Evolutionary conservation across 2,888 invertebrate genomes (phyloP), one percentile per base, ranked within the genome.

Genomic region (Kryphioiulus occultus): DNA sequence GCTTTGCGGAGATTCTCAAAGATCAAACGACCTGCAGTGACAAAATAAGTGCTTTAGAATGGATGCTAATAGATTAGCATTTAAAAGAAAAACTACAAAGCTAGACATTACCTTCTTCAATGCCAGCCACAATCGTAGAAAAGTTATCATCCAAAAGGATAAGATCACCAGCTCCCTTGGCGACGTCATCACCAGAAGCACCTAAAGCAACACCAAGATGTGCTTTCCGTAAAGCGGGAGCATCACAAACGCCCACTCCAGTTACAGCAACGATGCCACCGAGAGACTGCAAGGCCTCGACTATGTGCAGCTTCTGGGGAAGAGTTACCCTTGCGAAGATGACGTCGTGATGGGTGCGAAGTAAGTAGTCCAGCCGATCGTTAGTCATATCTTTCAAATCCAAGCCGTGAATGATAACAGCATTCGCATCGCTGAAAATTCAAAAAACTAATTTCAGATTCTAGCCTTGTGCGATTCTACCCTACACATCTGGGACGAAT

Each of bases 231-330:
- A 93, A 91, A 87, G 93, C 93, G 59, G 93, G 93, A 39, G 93
- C 92, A 90, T 93, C 93, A 90, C 93, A 93, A 90, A 93, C 93
- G 90, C 93, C 93, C 90, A 93, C 93, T 88, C 93, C 93, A 88
- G 93, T 93, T 47, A 93, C 93, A 86, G 93, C 93, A 44, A 93
- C 93, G 90, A 93, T 93, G 89, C 92, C 91, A 47, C 93, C 93
- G 88, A 92, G 92, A 89, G 93, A 91, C 90, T 93, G 93, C 90
- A 92, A 90, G 0, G 92, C 92, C 91, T 92, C 90, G n/a, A 95
- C 95, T 89, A 95, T 95, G 87, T 94, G 92, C 39, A 95, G 91
- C 90, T 95, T 95, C 90, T 95, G 95, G 17, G 95, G 94, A 0
- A 95, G 95, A n/a, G 94, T 94, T 0, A 95, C 95, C 85, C 95